Conservation (phyloP, 2,797 vertebrate species). For the Tapirus indicus region DNA sequence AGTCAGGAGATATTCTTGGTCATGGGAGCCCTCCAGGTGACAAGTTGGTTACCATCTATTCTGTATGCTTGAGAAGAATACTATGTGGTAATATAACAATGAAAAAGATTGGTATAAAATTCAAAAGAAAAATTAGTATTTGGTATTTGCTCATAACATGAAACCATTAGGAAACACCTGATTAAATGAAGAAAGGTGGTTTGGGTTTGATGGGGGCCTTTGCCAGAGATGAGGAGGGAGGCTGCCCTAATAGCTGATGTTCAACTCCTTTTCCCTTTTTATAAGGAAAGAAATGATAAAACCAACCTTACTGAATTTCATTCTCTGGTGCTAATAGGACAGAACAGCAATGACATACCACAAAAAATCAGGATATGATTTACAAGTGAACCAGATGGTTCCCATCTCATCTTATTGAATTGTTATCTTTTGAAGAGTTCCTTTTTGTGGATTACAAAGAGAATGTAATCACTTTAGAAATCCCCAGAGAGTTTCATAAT, state of each 20-base stretch:
- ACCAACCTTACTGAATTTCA: conserved; percentile 57
- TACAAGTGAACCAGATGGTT: conserved; percentile 73
- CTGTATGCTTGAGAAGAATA: conserved; percentile 37
- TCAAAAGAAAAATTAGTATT: background rate
- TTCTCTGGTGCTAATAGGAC: conserved; percentile 67
- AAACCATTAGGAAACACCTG: background rate
- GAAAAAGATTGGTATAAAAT: conserved; percentile 38
- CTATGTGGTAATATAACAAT: conserved; percentile 10
- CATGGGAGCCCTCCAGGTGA: background rate
- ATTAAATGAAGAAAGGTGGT: background rate
- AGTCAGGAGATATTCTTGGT: background rate
- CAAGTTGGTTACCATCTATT: background rate
- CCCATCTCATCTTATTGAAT: conserved; percentile 65
- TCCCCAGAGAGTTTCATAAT: conserved; percentile 78
- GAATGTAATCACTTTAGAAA: conserved; percentile 82
- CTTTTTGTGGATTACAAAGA: conserved; percentile 78
- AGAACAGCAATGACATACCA: conserved; percentile 60
- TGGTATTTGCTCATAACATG: background rate
- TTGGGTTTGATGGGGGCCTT: conserved; percentile 29
- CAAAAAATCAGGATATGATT: conserved; percentile 67
- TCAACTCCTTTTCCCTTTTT: conserved; percentile 61
- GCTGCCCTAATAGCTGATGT: conserved; percentile 52
- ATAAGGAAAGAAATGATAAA: conserved; percentile 57
- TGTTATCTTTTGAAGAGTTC: conserved; percentile 79
- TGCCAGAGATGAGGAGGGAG: conserved; percentile 10